Evolutionary conservation across 53 echinoderm and acorn worm genomes (phyloP), one percentile per base, ranked within the genome.

Genomic region (Holothuria leucospilota): DNA sequence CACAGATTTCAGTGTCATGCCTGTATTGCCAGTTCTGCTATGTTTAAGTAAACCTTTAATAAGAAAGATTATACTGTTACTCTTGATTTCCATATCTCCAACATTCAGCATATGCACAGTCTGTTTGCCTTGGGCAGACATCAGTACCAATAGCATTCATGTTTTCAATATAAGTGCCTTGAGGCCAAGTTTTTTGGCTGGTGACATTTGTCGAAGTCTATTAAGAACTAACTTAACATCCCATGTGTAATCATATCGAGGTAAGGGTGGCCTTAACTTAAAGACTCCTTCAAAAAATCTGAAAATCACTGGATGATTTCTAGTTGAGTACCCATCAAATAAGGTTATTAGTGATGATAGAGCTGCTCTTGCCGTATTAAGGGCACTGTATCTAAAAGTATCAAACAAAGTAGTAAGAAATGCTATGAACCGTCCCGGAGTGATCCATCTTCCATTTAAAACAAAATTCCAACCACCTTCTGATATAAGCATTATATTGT

Each of bases 401-500:
- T 13, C 9, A 30, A 67, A 15, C 20, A 84, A 49, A 38, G n/a
- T 18, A 7, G 67, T 66, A 14, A 66, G 1, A 41, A 68, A 84
- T 20, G 28, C 40, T 16, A 84, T 25, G 13, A 23, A 6, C 7
- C 30, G 14, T n/a, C 13, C 28, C 40, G 68, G 14, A 20, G 41
- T 39, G 66, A 67, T 21, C 51, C 39, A 67, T 66, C 39, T 30
- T 6, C 84, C 67, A 8, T 42, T 51, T 6, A 42, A 16, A 0
- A 51, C 82, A 87, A 91, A 91, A 87, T 16, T 82, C 61, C 29
- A 82, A 27, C 87, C 87, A 91, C 71, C 73, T 69, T 58, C 51
- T 79, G 34, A 82, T 68, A 75, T 93, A 88, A 16, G 66, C 62
- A 25, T 88, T 34, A 69, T 93, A 93, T 51, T 93, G 94, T 72